Evolutionary conservation across 2,113 vertebrate genomes (phyloP).

Genomic region (Podocnemis expansa): DNA sequence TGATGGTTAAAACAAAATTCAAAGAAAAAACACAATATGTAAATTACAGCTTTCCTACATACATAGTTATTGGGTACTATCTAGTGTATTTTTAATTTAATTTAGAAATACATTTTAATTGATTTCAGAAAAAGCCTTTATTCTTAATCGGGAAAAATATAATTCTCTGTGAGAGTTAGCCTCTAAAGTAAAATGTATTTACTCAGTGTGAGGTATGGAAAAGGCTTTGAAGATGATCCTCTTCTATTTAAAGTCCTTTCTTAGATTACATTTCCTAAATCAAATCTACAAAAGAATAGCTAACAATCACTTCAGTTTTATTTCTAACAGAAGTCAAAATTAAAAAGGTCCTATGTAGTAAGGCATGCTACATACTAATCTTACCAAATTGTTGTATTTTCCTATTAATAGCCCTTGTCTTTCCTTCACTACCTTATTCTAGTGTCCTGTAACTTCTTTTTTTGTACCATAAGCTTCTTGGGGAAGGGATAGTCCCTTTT

Average conservation of each 20-base stretch:
- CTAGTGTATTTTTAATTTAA: background rate
- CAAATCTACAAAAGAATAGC: background rate
- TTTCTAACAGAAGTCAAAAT: constrained; percentile 18
- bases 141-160: background rate
- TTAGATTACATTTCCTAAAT: background rate
- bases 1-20: background rate
- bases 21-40: background rate
- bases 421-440: background rate
- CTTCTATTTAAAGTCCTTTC: background rate
- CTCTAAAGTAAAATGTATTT: background rate
- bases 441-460: background rate
- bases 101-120: background rate
- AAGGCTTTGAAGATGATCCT: background rate
- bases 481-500: background rate
- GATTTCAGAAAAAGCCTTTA: background rate
- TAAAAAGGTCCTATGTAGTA: background rate
- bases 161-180: background rate
- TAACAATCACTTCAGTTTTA: background rate
- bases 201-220: background rate
- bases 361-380: background rate
- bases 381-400: background rate
- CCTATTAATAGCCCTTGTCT: background rate
- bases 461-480: background rate
- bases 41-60: background rate
- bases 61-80: background rate